Evolutionary conservation across 2,113 vertebrate genomes (phyloP).

Genomic region (Zosterops pallidus): DNA sequence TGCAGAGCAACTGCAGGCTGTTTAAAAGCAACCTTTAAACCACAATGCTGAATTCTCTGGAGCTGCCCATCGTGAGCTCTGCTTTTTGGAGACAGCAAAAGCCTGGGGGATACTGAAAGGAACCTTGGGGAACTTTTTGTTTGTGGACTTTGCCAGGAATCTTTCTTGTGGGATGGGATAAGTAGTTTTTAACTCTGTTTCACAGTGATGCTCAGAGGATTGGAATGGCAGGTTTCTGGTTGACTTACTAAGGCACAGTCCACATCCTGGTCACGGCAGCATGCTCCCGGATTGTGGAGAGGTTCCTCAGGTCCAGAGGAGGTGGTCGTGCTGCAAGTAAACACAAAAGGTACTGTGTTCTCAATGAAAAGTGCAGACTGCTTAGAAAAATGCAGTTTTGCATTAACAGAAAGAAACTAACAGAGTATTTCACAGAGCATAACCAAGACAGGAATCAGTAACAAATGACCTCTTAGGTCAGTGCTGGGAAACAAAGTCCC

Average conservation of each 20-base stretch:
- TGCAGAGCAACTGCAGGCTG: not conserved
- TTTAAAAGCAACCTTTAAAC: not conserved
- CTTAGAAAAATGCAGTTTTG: not conserved
- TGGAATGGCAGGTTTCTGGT: not conserved
- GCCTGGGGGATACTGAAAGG: not conserved
- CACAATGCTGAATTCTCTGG: not conserved
- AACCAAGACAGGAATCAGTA: not conserved
- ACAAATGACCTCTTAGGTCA: not conserved
- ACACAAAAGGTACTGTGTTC: not conserved
- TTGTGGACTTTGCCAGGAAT: slow-evolving; percentile 3
- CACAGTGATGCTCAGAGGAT: not conserved
- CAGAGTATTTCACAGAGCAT: not conserved
- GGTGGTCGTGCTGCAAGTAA: slow-evolving; percentile 84
- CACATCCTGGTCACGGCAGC: slow-evolving; percentile 80
- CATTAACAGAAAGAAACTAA: not conserved
- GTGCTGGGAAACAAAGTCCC: not conserved
- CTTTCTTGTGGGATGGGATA: not conserved
- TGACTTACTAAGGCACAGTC: slow-evolving; percentile 87
- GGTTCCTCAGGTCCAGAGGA: slow-evolving; percentile 88
- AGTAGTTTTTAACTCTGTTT: slow-evolving; percentile 19
- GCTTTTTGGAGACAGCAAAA: not conserved
- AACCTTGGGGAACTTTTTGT: not conserved
- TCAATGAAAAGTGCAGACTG: not conserved
- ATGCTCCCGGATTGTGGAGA: slow-evolving; percentile 91
- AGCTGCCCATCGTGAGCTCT: not conserved